A percentile compares a stretch with the other conserved stretches of the same genome.
These are phyloP conservation scores for Ligdia adustata DNA, from an alignment of 2,888 invertebrate genomes.

Conservation along the genomic window DNA sequence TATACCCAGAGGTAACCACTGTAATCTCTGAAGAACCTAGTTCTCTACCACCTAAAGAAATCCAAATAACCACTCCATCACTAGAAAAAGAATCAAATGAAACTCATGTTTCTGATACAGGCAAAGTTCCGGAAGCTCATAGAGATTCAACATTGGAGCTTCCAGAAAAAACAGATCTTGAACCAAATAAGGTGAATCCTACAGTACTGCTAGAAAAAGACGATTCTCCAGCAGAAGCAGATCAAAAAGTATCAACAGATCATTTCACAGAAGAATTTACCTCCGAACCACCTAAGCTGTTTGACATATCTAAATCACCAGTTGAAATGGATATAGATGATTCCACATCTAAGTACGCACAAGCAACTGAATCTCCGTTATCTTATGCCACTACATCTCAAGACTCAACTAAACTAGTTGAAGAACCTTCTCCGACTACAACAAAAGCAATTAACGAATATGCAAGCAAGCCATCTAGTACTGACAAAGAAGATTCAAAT, in stretches of 20 bases:
- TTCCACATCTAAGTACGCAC: conserved; percentile 2
- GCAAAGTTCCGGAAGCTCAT: conserved; percentile 5
- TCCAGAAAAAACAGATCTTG: conserved; percentile 9
- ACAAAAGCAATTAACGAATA: conserved; percentile 10
- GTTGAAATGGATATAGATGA: conserved; percentile 5
- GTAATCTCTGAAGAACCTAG: conserved; percentile 4
- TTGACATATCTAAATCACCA: conserved; percentile 8
- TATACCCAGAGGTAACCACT: not conserved
- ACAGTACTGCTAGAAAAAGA: conserved; percentile 5
- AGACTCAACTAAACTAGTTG: no score
- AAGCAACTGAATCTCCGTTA: conserved; percentile 11
- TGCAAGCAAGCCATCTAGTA: conserved; percentile 6
- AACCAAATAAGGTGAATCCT: conserved; percentile 9
- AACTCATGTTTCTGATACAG: conserved; percentile 6
- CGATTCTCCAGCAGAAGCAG: conserved; percentile 4
- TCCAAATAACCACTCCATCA: conserved; percentile 3
- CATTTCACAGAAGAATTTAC: conserved; percentile 4
- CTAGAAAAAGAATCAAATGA: conserved; percentile 12
- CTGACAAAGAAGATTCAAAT: conserved; percentile 2
- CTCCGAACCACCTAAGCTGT: conserved; percentile 11
- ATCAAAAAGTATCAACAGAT: conserved; percentile 5
- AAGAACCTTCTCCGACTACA: not conserved
- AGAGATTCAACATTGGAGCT: conserved; percentile 5
- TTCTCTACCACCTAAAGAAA: conserved; percentile 4
- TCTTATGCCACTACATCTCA: conserved; percentile 7